Percentiles rank a stretch among this genome's conserved stretches.
phyloP scores from a whole-genome alignment of 1,140 invertebrate genomes.

The Zaprionus nigranus region DNA sequence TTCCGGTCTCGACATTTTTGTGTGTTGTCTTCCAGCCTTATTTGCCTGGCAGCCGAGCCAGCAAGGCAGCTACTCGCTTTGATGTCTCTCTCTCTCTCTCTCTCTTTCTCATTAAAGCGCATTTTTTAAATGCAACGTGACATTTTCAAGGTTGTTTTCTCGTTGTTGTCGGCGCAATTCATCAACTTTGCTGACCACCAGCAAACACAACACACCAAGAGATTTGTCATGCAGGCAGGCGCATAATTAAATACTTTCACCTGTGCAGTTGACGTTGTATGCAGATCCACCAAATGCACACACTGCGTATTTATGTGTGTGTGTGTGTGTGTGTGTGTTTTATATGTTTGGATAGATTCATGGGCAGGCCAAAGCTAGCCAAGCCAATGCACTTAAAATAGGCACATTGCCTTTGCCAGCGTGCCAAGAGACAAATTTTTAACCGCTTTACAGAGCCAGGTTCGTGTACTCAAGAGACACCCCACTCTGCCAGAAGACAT shows the following conservation, averaged over 20 bases:
- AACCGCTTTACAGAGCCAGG: constrained; percentile 65
- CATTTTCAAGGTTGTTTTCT: constrained; percentile 66
- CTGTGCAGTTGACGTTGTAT: constrained; percentile 27
- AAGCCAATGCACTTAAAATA: constrained; percentile 77
- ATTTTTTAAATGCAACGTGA: constrained; percentile 57
- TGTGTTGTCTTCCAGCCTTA: constrained; percentile 35
- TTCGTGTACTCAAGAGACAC: background rate
- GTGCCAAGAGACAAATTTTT: constrained; percentile 60
- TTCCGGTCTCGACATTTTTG: constrained; percentile 64
- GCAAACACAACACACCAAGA: constrained; percentile 47
- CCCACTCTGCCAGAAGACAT: constrained; percentile 27
- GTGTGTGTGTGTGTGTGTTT: background rate
- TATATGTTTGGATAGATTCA: constrained; percentile 40
- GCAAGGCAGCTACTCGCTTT: constrained; percentile 21
- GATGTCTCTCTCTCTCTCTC: constrained; percentile 26
- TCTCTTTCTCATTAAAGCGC: constrained; percentile 42
- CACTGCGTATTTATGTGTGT: constrained; percentile 50
- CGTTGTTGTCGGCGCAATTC: constrained; percentile 46
- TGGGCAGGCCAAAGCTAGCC: constrained; percentile 63
- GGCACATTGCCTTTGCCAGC: constrained; percentile 64
- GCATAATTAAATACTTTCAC: constrained; percentile 81
- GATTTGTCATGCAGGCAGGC: constrained; percentile 73
- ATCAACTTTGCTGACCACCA: constrained; percentile 64
- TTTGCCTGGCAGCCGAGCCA: constrained; percentile 12
- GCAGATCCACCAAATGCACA: constrained; percentile 33